Conservation (phyloP, 2,113 vertebrate genomes). For the Cyanoderma ruficeps region DNA sequence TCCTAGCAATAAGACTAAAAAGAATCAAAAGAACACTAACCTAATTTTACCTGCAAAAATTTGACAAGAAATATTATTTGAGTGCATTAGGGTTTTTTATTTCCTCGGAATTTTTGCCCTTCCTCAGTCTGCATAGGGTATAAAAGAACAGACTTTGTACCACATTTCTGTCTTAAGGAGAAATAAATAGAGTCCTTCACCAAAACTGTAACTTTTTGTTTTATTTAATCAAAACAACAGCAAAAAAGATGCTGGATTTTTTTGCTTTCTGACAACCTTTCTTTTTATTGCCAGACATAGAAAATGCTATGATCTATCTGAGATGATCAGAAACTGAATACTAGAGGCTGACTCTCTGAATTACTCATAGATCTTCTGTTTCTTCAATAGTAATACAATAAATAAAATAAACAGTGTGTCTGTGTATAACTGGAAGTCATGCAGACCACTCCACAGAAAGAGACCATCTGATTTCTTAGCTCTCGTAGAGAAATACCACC, state of each 20-base stretch:
- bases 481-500: not conserved
- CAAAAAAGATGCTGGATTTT: not conserved
- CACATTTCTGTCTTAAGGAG: not conserved
- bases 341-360: not conserved
- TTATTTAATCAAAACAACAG: not conserved
- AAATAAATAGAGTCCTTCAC: not conserved
- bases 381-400: not conserved
- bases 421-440: not conserved
- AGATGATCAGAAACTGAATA: not conserved
- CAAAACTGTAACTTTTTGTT: not conserved
- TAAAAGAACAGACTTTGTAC: not conserved
- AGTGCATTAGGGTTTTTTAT: not conserved
- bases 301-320: not conserved
- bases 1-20: not conserved
- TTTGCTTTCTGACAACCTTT: not conserved
- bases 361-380: not conserved
- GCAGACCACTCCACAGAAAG: not conserved
- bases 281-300: not conserved
- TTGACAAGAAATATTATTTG: not conserved
- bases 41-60: not conserved
- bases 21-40: not conserved
- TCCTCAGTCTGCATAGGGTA: not conserved
- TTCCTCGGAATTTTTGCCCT: accelerated
- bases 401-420: not conserved
- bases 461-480: not conserved